Evolutionary conservation across 2,797 vertebrate genomes (phyloP), one percentile per base, ranked within the genome.

Genomic region (Girardinus metallicus): DNA sequence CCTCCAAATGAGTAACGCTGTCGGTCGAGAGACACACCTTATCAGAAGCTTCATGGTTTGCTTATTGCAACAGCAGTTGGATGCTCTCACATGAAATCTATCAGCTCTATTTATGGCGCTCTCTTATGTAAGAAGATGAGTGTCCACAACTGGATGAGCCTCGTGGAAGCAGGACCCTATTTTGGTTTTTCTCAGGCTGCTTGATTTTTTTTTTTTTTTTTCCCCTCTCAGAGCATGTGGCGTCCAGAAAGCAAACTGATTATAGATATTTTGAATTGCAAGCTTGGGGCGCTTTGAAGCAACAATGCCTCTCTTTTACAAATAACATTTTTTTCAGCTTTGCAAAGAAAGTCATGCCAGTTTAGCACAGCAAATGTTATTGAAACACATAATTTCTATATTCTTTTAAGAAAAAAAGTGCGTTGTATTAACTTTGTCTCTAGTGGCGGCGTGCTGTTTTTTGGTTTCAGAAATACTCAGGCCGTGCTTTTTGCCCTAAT

Each of bases 301-400:
- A 95, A 93, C 92, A 92, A 92, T 93, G 91, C 93, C 91, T 94
- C 90, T 88, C 85, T 90, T 95, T 95, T 93, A 95, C 91, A 90
- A 93, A 93, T 84, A 92, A 85, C 88, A 84, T 90, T 78, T 92
- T 21, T n/a, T 68, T 83, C 86, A 80, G 62, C 79, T 89, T 91
- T 86, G 88, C 85, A 84, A 85, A 78, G 84, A 53, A 41, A 87
- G 64, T 79, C 74, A 53, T 88, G 94, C 94, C 93, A 95, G 89
- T 83, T 96, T 94, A 95, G 91, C 94, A 94, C 93, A 89, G 92
- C 90, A 95, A 94, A 88, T 78, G 80, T 81, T 87, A 81, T 86
- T 75, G 76, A 89, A 94, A 90, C 88, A 74, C 82, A 82, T 90
- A 66, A 94, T 92, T 89, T 91, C 93, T 90, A 89, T 92, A 79